Base-by-base conservation (phyloP, 2,113 vertebrate species). In the Tetrao urogallus region DNA sequence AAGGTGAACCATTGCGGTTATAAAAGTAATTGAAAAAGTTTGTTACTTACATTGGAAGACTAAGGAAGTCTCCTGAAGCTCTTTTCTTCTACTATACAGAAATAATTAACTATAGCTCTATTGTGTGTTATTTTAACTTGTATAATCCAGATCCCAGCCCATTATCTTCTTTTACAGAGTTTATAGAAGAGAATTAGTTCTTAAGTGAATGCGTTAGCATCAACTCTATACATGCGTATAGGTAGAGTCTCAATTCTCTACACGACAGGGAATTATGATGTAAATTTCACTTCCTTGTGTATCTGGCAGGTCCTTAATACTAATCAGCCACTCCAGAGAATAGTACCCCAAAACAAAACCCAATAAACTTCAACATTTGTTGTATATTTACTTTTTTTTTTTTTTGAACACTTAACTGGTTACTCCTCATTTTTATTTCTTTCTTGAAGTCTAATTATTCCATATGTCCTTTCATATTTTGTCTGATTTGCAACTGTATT, bases 401-500 rank as follows among this genome's bases (percentile, higher is more conserved):
- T 91, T 94, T 85, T 66, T 6, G 52, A 94, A 61, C 89, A 84
- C 69, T 96, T 94, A 95, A 32, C 58, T 92, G 83, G 91, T 91
- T 93, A 84, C 50, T 50, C 85, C 95, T 90, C 91, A 82, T 95
- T 97, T 92, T 85, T 77, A 86, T 74, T 92, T 63, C 82, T 88
- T 79, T 88, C 96, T 91, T 89, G 75, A 96, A 95, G 94, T 71
- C 93, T 96, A 95, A 94, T 97, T 94, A 95, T 86, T 92, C 96
- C 94, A 77, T 79, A 77, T 92, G 95, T 96, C 93, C 94, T 94
- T 95, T 94, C 91, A 63, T 88, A 95, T 89, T 97, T 93, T 84
- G 80, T 95, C 95, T 97, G 89, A 97, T 97, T 96, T 96, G 76
- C 93, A 91, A 76, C 90, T 96, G 94, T 94, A 88, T 94, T 96